Evolutionary conservation across 2,888 invertebrate species (phyloP), one percentile per base, ranked within the genome.

Genomic region (Ophraella communa): DNA sequence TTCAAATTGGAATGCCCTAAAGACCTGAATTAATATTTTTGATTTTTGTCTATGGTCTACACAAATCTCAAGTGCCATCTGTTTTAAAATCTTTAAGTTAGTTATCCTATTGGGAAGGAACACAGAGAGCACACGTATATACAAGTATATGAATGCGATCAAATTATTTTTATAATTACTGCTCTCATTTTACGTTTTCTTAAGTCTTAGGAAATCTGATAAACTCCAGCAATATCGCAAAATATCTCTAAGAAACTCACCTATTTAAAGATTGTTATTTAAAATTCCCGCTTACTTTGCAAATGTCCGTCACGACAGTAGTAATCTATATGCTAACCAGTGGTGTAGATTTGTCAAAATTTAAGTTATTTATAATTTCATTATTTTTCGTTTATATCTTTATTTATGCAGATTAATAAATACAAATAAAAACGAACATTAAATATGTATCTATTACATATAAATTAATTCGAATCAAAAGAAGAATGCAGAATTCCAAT

Each of bases 271-370:
- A 21, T 10, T 20, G 14, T 60, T 52, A 61, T 66, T 69, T 62
- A 44, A 69, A 69, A 56, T 65, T 59, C 60, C 56, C 64, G 56
- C 64, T 63, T 44, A 27, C 53, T 17, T 21, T 23, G 23, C 21
- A 58, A 57, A 61, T 60, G 53, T 64, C 63, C 60, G 65, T 52
- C 24, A 17, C 21, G 11, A 20, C 11, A 56, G 30, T 14, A 18
- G 58, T 54, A 24, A 60, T 49, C 21, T 49, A 49, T 20, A 33
- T 23, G 56, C 11, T 56, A 33, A 53, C 59, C 68, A 68, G 66
- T 68, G 68, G 27, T 49, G 68, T 64, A 64, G 57, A 30, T 62
- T 64, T n/a, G 35, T 35, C 21, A 14, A 45, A 45, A 64, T 60
- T 33, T 42, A 24, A 23, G 10, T 24, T 45, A 53, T 10, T 55